Percentiles rank a stretch among this genome's conserved stretches.
phyloP scores from a whole-genome alignment of 2,797 vertebrate species.

The Micromesistius poutassou region DNA sequence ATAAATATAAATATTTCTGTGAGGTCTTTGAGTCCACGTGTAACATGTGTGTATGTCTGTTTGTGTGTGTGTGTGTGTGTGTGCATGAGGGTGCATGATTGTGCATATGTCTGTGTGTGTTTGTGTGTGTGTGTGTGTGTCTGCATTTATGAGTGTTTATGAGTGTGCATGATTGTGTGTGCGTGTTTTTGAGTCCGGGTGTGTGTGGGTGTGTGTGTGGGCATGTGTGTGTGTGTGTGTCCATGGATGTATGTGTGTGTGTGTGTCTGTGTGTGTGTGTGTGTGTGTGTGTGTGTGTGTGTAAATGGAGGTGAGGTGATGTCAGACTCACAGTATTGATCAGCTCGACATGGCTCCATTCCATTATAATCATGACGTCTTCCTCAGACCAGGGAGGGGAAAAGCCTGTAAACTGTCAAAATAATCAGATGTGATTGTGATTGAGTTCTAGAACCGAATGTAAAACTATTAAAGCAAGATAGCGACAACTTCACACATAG shows the following conservation, averaged over 20 bases:
- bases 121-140: too few species aligned
- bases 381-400: slow-evolving; percentile 8
- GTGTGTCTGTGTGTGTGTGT: slow-evolving; percentile 5
- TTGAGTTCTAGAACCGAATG: too few species aligned
- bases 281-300: slow-evolving; percentile 6
- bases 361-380: slow-evolving; percentile 56
- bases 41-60: too few species aligned
- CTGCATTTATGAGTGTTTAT: too few species aligned
- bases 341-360: slow-evolving; percentile 68
- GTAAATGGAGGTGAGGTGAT: slow-evolving; percentile 62
- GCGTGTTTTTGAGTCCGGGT: too few species aligned
- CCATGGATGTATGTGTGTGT: background rate
- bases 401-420: background rate
- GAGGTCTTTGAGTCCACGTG: too few species aligned
- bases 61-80: too few species aligned
- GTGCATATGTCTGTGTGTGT: background rate
- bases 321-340: slow-evolving; percentile 60
- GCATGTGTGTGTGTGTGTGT: too few species aligned
- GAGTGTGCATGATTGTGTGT: background rate
- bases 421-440: slow-evolving; percentile 12
- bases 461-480: too few species aligned
- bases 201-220: too few species aligned
- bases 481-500: too few species aligned
- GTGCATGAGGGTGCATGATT: background rate
- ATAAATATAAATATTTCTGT: background rate